phyloP scores from a whole-genome alignment of 2,888 invertebrate genomes.

The Eupithecia pulchellata region DNA sequence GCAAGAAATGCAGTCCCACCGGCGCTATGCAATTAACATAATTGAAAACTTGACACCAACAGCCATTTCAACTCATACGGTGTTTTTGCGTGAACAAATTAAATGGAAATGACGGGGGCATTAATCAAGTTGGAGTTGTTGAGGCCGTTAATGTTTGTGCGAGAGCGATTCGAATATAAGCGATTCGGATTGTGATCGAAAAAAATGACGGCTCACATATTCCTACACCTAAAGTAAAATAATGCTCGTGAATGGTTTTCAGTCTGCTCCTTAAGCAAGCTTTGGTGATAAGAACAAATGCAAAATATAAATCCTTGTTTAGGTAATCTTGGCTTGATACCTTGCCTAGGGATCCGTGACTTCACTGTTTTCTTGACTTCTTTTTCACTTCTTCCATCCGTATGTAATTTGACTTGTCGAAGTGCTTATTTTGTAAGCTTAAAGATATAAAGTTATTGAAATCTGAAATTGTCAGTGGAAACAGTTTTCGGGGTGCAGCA shows the following conservation, averaged over 20 bases:
- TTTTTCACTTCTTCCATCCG: too few relatives aligned
- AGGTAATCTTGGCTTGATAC: background rate
- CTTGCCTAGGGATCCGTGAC: background rate
- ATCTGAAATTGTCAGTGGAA: too few relatives aligned
- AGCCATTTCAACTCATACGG: constrained; percentile 14
- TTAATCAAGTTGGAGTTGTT: constrained; percentile 1
- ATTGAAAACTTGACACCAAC: constrained; percentile 61
- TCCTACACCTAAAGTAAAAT: background rate
- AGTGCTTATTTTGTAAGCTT: too few relatives aligned
- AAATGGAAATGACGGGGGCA: constrained; percentile 7
- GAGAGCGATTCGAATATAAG: background rate
- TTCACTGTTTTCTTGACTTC: background rate
- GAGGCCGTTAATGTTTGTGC: background rate
- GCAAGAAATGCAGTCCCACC: constrained; percentile 55
- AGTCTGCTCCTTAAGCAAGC: background rate
- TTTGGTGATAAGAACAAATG: background rate
- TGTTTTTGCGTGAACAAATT: constrained; percentile 8
- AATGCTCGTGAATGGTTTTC: background rate
- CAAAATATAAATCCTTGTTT: background rate
- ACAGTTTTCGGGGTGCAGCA: too few relatives aligned
- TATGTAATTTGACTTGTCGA: too few relatives aligned
- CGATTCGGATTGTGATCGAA: background rate
- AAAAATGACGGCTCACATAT: background rate
- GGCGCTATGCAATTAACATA: constrained; percentile 63
- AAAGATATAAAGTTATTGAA: too few relatives aligned